Evolutionary conservation across 1,140 invertebrate species (phyloP).

Genomic region (Bombus pascuorum): DNA sequence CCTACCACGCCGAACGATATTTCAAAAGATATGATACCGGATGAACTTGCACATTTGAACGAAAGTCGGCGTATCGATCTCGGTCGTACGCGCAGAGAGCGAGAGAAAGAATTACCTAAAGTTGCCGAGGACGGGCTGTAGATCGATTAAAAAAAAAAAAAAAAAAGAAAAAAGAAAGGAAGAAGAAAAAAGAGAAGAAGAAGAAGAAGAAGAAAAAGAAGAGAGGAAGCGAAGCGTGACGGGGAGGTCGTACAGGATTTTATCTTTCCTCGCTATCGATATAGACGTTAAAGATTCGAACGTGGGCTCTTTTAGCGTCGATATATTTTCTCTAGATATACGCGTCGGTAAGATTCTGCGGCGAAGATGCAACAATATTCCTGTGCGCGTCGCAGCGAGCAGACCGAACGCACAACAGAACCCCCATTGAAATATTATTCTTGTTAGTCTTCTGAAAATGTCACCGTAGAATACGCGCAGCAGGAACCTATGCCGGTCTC

Average conservation of each 20-base stretch:
- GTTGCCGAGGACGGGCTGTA: constrained; percentile 27
- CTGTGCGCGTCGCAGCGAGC: not conserved
- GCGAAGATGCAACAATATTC: constrained; percentile 24
- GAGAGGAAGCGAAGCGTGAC: not conserved
- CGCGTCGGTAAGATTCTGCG: constrained; percentile 36
- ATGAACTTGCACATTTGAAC: constrained; percentile 77
- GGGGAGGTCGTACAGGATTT: constrained; percentile 33
- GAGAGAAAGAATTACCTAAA: constrained; percentile 5
- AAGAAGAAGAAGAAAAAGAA: not conserved
- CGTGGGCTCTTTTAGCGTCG: constrained; percentile 31
- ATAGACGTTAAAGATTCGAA: constrained; percentile 19
- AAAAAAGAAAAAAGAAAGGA: not conserved
- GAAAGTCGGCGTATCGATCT: constrained; percentile 59
- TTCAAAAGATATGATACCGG: constrained; percentile 75
- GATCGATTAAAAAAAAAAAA: constrained; percentile 24
- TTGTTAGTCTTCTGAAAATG: constrained; percentile 53
- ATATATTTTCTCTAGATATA: constrained; percentile 49
- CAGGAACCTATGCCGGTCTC: constrained; percentile 62
- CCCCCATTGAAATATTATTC: constrained; percentile 61
- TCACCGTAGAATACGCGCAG: constrained; percentile 68
- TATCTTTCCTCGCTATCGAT: constrained; percentile 36
- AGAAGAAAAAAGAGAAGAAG: not conserved
- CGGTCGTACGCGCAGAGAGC: not conserved
- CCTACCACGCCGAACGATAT: constrained; percentile 68
- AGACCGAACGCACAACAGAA: constrained; percentile 14